A percentile compares a stretch with the other conserved stretches of the same genome.
Conservation (phyloP, 2,888 invertebrate genomes). For the Cataglyphis livida region DNA sequence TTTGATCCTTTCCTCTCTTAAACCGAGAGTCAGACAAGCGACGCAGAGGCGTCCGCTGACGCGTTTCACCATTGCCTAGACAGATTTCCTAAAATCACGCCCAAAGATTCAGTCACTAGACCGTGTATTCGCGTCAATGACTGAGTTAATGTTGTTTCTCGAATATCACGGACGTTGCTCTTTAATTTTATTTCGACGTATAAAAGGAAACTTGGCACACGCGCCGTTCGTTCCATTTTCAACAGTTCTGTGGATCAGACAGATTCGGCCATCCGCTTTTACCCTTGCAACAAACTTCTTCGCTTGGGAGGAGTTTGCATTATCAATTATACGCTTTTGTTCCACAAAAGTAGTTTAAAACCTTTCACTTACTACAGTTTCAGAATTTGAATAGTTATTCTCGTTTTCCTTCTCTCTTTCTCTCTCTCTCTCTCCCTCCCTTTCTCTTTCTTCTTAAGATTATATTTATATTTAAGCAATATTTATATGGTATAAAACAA, state of each 20-base stretch:
- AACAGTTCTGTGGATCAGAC: slow-evolving; percentile 36
- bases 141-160: not conserved
- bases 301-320: slow-evolving; percentile 44
- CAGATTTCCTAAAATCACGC: slow-evolving; percentile 30
- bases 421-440: not conserved
- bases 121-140: not conserved
- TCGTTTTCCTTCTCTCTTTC: not conserved
- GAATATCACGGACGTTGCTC: not conserved
- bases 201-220: slow-evolving; percentile 34
- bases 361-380: slow-evolving; percentile 34
- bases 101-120: not conserved
- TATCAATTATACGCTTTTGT: slow-evolving; percentile 50
- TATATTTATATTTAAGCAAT: slow-evolving; percentile 7
- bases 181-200: slow-evolving; percentile 36
- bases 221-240: slow-evolving; percentile 40
- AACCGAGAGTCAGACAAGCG: slow-evolving; percentile 9
- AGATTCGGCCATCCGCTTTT: slow-evolving; percentile 46
- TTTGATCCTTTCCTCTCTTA: slow-evolving; percentile 54
- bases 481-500: not conserved
- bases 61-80: not conserved
- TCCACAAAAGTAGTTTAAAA: slow-evolving; percentile 37
- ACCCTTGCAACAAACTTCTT: slow-evolving; percentile 35
- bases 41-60: not conserved
- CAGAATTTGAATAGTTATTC: slow-evolving; percentile 35
- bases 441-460: not conserved